A percentile compares a stretch with the other conserved stretches of the same genome.
Evolutionary conservation across 2,888 invertebrate genomes (phyloP).

Genomic region (Xestia xanthographa): DNA sequence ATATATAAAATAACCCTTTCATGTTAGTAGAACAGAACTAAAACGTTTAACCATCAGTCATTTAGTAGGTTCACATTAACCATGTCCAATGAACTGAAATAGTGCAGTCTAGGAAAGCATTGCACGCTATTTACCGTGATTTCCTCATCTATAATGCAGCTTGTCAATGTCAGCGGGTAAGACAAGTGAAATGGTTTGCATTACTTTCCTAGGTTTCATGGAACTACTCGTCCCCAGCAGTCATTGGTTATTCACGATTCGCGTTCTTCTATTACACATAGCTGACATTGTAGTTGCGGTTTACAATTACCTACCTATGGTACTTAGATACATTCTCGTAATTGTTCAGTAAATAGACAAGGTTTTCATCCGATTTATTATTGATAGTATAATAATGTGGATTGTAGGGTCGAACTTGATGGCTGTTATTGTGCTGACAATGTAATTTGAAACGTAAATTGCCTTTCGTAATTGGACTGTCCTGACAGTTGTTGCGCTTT

Average conservation of each 20-base stretch:
- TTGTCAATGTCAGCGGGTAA: slow-evolving; percentile 69
- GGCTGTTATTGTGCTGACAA: slow-evolving; percentile 46
- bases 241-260: slow-evolving; percentile 63
- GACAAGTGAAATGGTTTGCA: slow-evolving; percentile 64
- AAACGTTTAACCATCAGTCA: slow-evolving; percentile 9
- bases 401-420: slow-evolving; percentile 28
- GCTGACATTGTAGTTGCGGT: slow-evolving; percentile 40
- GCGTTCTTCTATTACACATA: slow-evolving; percentile 55
- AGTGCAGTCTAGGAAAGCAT: slow-evolving; percentile 42
- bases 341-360: slow-evolving; percentile 42
- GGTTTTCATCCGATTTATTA: slow-evolving; percentile 49
- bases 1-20: background rate
- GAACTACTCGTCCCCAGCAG: slow-evolving; percentile 40
- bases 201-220: slow-evolving; percentile 48
- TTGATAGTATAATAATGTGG: slow-evolving; percentile 43
- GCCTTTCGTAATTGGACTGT: slow-evolving; percentile 16
- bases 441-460: slow-evolving; percentile 45
- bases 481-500: slow-evolving; percentile 27
- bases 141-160: slow-evolving; percentile 76
- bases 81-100: slow-evolving; percentile 51
- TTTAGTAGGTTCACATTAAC: slow-evolving; percentile 42
- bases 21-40: slow-evolving; percentile 9
- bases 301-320: slow-evolving; percentile 30
- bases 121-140: slow-evolving; percentile 65
- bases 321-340: slow-evolving; percentile 10